phyloP scores from a whole-genome alignment of 2,113 vertebrate genomes.

The Copsychus sechellarum region DNA sequence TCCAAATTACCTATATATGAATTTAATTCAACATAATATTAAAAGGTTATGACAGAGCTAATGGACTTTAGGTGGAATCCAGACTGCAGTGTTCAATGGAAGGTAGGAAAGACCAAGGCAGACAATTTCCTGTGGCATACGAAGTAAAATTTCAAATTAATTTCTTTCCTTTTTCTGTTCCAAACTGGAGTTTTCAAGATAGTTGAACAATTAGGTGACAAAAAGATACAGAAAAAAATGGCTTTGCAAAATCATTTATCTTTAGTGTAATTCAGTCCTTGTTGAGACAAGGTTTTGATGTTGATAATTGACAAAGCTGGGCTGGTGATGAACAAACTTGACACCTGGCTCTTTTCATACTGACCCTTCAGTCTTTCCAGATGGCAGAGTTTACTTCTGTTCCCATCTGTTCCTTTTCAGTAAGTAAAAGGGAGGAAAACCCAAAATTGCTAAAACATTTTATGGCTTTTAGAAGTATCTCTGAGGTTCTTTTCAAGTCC shows the following conservation, averaged over 20 bases:
- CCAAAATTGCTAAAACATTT: constrained; percentile 6
- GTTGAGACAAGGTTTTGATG: neutral
- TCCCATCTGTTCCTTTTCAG: constrained; percentile 42
- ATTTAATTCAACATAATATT: neutral
- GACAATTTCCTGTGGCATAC: neutral
- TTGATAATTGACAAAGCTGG: neutral
- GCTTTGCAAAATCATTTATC: neutral
- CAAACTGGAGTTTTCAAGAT: neutral
- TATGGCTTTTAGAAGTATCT: neutral
- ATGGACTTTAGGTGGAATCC: neutral
- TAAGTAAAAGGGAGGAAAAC: neutral
- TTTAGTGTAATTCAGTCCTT: neutral
- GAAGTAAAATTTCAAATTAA: neutral
- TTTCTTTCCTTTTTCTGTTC: neutral
- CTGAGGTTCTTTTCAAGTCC: neutral
- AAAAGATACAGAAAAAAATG: neutral
- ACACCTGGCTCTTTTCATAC: constrained; percentile 32
- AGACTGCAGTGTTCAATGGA: neutral
- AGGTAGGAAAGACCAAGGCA: neutral
- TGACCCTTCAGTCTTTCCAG: constrained; percentile 31
- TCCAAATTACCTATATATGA: neutral
- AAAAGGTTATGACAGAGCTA: neutral
- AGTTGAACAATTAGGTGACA: neutral
- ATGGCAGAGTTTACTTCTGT: constrained; percentile 33
- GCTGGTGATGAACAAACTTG: constrained; percentile 20